These are phyloP conservation scores for Natrix natrix DNA, from an alignment of 2,797 vertebrate genomes.

Conservation along the genomic window DNA sequence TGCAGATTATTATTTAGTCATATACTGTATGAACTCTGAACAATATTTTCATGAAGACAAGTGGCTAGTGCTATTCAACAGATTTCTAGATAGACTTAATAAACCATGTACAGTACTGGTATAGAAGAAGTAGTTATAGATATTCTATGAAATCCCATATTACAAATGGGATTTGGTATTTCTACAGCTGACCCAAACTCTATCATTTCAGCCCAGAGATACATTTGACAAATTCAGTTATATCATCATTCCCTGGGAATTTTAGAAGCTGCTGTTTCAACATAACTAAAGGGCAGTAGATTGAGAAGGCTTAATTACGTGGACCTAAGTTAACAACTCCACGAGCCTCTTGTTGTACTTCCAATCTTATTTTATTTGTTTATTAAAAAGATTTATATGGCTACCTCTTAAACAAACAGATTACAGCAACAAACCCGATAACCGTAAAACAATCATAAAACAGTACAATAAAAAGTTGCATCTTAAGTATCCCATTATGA, in stretches of 20 bases:
- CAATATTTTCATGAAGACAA: conserved; percentile 23
- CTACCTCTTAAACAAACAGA: not conserved
- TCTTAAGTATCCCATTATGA: not conserved
- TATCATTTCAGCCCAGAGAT: not conserved
- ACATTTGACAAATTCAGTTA: not conserved
- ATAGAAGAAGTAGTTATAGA: not conserved
- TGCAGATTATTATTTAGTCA: conserved; percentile 20
- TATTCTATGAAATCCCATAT: not conserved
- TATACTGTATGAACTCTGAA: not conserved
- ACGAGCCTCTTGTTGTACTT: not conserved
- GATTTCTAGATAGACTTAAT: not conserved
- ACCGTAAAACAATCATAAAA: not conserved
- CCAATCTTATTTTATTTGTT: not conserved
- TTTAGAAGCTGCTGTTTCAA: not conserved
- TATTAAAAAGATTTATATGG: not conserved
- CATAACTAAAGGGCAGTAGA: not conserved
- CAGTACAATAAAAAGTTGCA: not conserved
- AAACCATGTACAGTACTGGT: not conserved
- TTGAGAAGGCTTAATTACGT: not conserved
- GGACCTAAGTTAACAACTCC: not conserved
- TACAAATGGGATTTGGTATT: not conserved
- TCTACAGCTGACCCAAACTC: not conserved
- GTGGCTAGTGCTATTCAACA: not conserved
- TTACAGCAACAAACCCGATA: not conserved
- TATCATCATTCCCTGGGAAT: not conserved